Percentiles rank a stretch among this genome's conserved stretches.
Conservation (phyloP, 2,113 vertebrate genomes). For the Passer montanus region DNA sequence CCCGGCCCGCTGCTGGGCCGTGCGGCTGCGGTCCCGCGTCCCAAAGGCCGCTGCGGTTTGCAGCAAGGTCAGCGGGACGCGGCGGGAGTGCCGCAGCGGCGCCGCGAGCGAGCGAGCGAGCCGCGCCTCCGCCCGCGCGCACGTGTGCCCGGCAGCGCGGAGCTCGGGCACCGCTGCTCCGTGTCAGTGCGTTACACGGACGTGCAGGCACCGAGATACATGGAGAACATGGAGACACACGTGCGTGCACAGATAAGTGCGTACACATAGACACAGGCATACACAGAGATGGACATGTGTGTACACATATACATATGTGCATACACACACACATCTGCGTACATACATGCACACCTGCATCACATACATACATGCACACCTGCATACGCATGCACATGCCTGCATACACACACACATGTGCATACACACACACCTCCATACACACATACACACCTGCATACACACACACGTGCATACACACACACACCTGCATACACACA, state of each 20-base stretch:
- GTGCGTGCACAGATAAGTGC: not conserved
- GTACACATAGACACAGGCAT: not conserved
- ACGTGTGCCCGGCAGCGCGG: not conserved
- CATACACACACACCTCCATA: not conserved
- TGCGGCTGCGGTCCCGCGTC: not conserved
- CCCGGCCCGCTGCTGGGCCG: not conserved
- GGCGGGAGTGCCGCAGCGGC: not conserved
- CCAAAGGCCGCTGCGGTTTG: not conserved
- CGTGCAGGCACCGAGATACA: accelerated
- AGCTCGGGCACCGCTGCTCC: not conserved
- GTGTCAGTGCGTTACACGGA: not conserved
- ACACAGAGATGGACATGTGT: too few species aligned
- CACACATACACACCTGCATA: too few species aligned
- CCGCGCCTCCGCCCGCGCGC: not conserved
- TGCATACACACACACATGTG: not conserved
- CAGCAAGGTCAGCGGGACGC: conserved; percentile 4
- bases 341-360: too few species aligned
- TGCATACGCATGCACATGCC: too few species aligned
- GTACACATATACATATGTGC: too few species aligned
- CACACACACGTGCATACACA: not conserved
- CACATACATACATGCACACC: not conserved
- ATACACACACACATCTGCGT: too few species aligned
- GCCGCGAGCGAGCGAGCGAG: not conserved
- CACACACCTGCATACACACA: not conserved
- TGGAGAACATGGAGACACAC: not conserved